Evolutionary conservation across 2,797 vertebrate genomes (phyloP).

Genomic region (Sebastiscus tertius): DNA sequence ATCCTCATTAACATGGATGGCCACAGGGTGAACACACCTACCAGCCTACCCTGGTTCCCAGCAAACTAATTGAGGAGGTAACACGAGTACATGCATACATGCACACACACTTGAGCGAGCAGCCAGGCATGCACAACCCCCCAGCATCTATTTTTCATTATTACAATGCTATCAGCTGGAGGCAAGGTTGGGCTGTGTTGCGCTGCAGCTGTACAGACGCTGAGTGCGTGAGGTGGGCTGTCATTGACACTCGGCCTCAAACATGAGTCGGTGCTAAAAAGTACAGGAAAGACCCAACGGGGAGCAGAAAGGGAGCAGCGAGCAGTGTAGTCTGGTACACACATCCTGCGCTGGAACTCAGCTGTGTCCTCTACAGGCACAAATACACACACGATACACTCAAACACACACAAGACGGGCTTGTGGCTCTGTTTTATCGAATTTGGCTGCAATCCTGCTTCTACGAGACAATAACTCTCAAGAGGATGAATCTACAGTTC

Average conservation of each 20-base stretch:
- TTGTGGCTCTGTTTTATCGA: constrained; percentile 56
- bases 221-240: constrained; percentile 57
- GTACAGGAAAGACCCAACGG: constrained; percentile 50
- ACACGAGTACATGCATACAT: neutral
- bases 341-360: constrained; percentile 49
- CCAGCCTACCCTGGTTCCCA: constrained; percentile 28
- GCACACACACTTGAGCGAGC: constrained; percentile 3
- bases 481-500: constrained; percentile 33
- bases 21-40: constrained; percentile 52
- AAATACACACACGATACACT: constrained; percentile 29
- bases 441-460: constrained; percentile 52
- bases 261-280: constrained; percentile 49
- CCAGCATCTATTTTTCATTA: constrained; percentile 70
- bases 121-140: constrained; percentile 40
- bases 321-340: constrained; percentile 16
- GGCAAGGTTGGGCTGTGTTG: constrained; percentile 59
- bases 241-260: constrained; percentile 70
- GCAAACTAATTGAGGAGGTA: constrained; percentile 41
- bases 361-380: constrained; percentile 50
- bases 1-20: constrained; percentile 79
- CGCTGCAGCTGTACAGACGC: constrained; percentile 38
- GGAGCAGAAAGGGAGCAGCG: constrained; percentile 31
- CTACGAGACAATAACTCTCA: constrained; percentile 38
- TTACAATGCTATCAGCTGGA: constrained; percentile 66
- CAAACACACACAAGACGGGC: constrained; percentile 10